These are phyloP conservation scores for Leptocoma aspasia DNA, from an alignment of 2,113 vertebrate species.

Conservation along the genomic window DNA sequence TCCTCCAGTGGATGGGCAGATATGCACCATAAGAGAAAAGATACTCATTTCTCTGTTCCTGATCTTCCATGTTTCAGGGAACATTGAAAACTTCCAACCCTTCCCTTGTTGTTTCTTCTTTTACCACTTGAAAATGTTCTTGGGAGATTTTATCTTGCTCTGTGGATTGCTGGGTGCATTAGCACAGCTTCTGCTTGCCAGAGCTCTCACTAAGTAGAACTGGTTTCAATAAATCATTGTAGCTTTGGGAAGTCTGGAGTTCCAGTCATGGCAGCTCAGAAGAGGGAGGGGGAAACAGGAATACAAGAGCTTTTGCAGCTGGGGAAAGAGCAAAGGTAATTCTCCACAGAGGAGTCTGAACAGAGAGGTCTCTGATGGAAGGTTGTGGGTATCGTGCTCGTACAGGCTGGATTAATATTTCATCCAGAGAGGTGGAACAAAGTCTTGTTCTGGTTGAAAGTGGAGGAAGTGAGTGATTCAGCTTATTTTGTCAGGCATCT, in stretches of 20 bases:
- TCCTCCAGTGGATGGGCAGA: neutral
- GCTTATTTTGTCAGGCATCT: neutral
- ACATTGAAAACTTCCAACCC: neutral
- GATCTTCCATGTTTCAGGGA: neutral
- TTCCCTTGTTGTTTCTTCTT: slow-evolving; percentile 20
- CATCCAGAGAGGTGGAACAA: neutral
- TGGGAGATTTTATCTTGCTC: slow-evolving; percentile 22
- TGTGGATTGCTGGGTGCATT: slow-evolving; percentile 32
- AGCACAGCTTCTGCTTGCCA: slow-evolving; percentile 19
- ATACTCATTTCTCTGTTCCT: neutral
- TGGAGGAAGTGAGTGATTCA: neutral
- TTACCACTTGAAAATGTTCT: slow-evolving; percentile 31
- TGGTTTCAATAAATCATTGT: slow-evolving; percentile 45
- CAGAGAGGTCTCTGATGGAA: neutral
- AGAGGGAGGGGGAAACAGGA: neutral
- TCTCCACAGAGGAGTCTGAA: neutral
- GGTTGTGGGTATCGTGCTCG: neutral
- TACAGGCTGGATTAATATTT: neutral
- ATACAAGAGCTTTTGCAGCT: neutral
- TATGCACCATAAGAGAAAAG: neutral
- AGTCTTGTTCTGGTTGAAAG: neutral
- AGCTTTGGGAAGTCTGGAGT: slow-evolving; percentile 11
- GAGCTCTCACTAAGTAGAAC: slow-evolving; percentile 15
- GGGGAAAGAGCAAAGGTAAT: neutral
- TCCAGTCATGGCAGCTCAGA: neutral